Percentiles rank a stretch among this genome's conserved stretches.
Conservation (phyloP, 1,140 invertebrate species). For the Orchestia grillus region DNA sequence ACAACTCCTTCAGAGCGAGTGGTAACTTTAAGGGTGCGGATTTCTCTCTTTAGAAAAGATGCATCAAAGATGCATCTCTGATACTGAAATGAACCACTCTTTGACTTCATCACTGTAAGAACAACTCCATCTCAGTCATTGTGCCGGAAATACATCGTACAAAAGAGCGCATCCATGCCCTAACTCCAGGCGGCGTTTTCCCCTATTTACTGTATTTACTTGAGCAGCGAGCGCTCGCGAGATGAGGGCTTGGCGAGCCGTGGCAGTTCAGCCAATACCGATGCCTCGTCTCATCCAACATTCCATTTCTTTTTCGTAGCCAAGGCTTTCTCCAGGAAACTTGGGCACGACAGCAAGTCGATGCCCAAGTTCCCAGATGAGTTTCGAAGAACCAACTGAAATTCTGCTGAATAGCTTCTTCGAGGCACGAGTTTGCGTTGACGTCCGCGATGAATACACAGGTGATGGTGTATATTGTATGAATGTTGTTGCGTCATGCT, state of each 20-base stretch:
- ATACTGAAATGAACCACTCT: no score
- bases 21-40: no score
- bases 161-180: background rate
- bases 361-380: slow-evolving; percentile 42
- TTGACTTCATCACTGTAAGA: no score
- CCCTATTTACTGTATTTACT: background rate
- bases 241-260: background rate
- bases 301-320: slow-evolving; percentile 28
- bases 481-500: no score
- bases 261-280: slow-evolving; percentile 30
- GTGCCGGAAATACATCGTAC: background rate
- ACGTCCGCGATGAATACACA: background rate
- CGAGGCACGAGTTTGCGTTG: background rate
- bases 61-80: no score
- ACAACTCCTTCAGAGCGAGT: no score
- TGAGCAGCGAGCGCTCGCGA: background rate
- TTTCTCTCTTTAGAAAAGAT: no score
- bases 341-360: slow-evolving; percentile 30
- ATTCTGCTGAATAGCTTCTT: slow-evolving; percentile 20
- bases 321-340: background rate
- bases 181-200: background rate
- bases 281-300: background rate
- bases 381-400: slow-evolving; percentile 21
- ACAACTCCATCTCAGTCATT: no score
- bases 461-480: background rate